These are phyloP conservation scores for Zapus hudsonius DNA, from an alignment of 2,113 vertebrate genomes.

Conservation along the genomic window DNA sequence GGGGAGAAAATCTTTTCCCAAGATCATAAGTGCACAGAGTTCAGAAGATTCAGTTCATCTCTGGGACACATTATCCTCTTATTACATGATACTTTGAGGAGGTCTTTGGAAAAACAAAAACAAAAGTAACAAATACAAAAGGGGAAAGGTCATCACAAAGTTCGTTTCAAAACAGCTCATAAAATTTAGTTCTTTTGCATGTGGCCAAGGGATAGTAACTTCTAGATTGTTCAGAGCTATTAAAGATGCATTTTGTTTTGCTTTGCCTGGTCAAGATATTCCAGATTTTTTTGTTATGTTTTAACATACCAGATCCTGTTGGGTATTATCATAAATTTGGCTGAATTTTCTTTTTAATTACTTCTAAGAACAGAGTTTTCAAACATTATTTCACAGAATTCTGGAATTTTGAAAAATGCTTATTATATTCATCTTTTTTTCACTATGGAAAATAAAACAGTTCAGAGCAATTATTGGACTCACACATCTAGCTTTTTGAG, in stretches of 20 bases:
- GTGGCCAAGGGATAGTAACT: not conserved
- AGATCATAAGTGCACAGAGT: not conserved
- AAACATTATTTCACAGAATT: not conserved
- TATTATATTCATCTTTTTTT: not conserved
- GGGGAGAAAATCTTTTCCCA: constrained; percentile 11
- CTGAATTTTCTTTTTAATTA: constrained; percentile 34
- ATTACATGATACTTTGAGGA: not conserved
- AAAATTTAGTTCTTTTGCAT: constrained; percentile 42
- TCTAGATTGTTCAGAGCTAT: not conserved
- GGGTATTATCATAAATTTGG: not conserved
- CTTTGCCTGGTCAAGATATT: not conserved
- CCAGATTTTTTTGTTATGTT: not conserved
- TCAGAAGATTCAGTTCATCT: constrained; percentile 4
- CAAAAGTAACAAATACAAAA: not conserved
- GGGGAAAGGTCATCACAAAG: not conserved
- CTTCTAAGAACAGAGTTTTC: constrained; percentile 15
- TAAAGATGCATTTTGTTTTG: not conserved
- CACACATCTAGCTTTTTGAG: not conserved
- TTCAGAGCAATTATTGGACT: not conserved
- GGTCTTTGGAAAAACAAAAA: constrained; percentile 31
- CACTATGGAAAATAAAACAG: not conserved
- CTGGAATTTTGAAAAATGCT: not conserved
- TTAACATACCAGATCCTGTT: not conserved
- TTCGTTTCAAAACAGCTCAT: not conserved
- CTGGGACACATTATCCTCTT: not conserved